phyloP scores from a whole-genome alignment of 1,140 invertebrate species.

The Drosophila bifasciata region DNA sequence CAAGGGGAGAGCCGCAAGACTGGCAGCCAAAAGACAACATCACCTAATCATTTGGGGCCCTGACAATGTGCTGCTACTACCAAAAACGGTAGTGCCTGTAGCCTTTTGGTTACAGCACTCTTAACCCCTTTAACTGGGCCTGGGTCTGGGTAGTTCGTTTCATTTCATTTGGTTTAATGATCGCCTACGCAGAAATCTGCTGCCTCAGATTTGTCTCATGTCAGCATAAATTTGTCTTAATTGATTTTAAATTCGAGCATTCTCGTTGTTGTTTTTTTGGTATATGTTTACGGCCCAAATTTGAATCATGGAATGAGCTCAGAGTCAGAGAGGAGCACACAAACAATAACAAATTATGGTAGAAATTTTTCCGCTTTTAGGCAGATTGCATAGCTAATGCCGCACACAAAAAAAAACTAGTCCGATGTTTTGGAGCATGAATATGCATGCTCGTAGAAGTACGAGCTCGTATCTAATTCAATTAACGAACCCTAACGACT shows the following conservation, averaged over 20 bases:
- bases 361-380: constrained; percentile 61
- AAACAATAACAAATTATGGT: constrained; percentile 39
- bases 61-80: constrained; percentile 61
- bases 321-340: not conserved
- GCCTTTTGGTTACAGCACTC: constrained; percentile 42
- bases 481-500: constrained; percentile 65
- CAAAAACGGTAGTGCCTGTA: constrained; percentile 29
- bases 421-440: constrained; percentile 60
- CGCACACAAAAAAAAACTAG: constrained; percentile 25
- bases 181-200: constrained; percentile 68
- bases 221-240: constrained; percentile 80
- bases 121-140: not conserved
- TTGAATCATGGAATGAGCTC: constrained; percentile 50
- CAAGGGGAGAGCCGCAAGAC: constrained; percentile 42
- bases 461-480: constrained; percentile 56
- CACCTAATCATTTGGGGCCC: constrained; percentile 71
- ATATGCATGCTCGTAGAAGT: constrained; percentile 75
- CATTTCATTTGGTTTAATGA: constrained; percentile 47
- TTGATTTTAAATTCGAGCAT: constrained; percentile 79
- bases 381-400: constrained; percentile 66
- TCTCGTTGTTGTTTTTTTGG: constrained; percentile 31
- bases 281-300: constrained; percentile 53
- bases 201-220: constrained; percentile 74
- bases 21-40: constrained; percentile 48
- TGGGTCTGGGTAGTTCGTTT: constrained; percentile 41